Conservation (phyloP, 2,113 vertebrate species). For the Xiphias gladius region DNA sequence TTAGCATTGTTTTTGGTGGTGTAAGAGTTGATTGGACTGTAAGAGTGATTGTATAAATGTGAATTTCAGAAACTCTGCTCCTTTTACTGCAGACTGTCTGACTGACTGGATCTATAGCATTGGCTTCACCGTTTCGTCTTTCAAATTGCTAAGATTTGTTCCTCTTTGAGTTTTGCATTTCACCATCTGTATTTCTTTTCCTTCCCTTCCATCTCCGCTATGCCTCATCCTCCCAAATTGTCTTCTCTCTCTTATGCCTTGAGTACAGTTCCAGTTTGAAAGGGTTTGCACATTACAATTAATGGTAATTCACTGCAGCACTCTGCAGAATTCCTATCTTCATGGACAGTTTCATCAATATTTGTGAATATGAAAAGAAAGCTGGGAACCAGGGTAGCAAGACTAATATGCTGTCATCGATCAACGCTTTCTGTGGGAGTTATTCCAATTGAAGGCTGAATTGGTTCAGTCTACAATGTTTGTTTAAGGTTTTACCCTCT, state of each 20-base stretch:
- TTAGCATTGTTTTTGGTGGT: no score
- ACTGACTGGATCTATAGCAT: no score
- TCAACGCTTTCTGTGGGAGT: conserved; percentile 11
- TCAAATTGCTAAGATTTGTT: neutral
- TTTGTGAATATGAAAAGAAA: conserved; percentile 55
- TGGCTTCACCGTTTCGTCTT: no score
- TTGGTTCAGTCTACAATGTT: conserved; percentile 20
- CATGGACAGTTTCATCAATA: conserved; percentile 57
- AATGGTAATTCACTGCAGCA: conserved; percentile 51
- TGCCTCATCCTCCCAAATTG: neutral
- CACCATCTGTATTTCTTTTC: neutral
- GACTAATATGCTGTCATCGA: conserved; percentile 56
- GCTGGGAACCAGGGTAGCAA: conserved; percentile 30
- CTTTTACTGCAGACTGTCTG: no score
- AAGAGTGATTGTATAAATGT: no score
- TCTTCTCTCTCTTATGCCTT: conserved; percentile 10
- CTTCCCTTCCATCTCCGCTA: neutral
- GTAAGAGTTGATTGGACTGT: neutral
- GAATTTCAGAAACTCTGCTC: neutral
- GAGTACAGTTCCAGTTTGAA: conserved; percentile 53
- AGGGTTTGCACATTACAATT: conserved; percentile 50
- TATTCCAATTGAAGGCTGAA: conserved; percentile 36
- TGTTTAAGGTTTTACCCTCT: neutral
- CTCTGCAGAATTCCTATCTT: conserved; percentile 44
- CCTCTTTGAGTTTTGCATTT: neutral